A percentile compares a stretch with the other conserved stretches of the same genome.
Conservation (phyloP, 1,140 invertebrate genomes). For the Rhopalosiphum maidis region DNA sequence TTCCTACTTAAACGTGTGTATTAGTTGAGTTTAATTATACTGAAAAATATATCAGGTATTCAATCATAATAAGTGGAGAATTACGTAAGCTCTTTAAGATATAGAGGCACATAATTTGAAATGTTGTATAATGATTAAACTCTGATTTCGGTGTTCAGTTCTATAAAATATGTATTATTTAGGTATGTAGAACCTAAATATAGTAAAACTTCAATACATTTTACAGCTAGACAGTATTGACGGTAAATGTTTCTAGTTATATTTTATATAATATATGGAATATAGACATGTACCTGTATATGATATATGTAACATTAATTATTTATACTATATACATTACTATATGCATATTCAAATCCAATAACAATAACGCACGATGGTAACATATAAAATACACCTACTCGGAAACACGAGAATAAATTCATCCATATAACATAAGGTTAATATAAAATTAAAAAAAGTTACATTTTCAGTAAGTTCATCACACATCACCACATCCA, state of each 20-base stretch:
- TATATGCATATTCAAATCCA: neutral
- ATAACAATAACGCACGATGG: neutral
- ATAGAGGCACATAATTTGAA: neutral
- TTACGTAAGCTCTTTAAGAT: neutral
- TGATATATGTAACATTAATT: neutral
- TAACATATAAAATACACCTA: too few species aligned
- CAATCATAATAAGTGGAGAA: neutral
- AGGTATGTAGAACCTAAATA: neutral
- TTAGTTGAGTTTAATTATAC: neutral
- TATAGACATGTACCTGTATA: too few species aligned
- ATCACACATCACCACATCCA: fast-evolving
- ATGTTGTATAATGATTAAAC: neutral
- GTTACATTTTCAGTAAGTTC: neutral
- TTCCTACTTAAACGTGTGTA: neutral
- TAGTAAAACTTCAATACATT: neutral
- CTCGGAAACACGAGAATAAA: neutral
- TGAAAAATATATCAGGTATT: neutral
- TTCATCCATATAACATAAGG: too few species aligned
- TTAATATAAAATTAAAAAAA: neutral
- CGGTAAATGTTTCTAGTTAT: neutral
- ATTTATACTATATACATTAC: neutral
- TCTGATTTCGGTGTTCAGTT: neutral
- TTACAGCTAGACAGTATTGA: neutral
- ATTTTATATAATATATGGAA: neutral
- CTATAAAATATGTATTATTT: neutral